phyloP scores from a whole-genome alignment of 2,888 invertebrate species.

The Pediacus dermestoides region DNA sequence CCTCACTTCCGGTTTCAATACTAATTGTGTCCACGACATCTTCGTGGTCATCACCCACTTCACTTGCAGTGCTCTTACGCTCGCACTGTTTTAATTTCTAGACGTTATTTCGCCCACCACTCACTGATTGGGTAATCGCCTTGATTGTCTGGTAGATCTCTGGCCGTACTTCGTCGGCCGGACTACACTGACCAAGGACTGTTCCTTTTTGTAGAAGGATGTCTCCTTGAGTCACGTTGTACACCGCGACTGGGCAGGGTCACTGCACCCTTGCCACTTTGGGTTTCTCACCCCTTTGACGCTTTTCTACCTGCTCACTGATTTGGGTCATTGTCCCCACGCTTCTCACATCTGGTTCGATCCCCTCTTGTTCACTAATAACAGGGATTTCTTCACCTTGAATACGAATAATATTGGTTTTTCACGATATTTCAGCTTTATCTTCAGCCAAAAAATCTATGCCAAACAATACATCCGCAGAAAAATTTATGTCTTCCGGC shows the following conservation, averaged over 20 bases:
- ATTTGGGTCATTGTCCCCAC: too few relatives aligned
- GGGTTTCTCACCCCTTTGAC: not conserved
- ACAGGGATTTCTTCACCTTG: not conserved
- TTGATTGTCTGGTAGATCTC: not conserved
- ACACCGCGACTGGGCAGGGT: not conserved
- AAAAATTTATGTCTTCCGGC: not conserved
- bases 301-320: not conserved
- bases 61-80: too few relatives aligned
- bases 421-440: not conserved
- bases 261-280: not conserved
- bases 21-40: not conserved
- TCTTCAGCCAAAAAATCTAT: not conserved
- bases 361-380: not conserved
- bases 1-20: conserved; percentile 1
- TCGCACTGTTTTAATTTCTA: too few relatives aligned
- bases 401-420: not conserved
- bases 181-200: conserved; percentile 2
- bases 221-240: not conserved
- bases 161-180: not conserved
- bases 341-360: not conserved
- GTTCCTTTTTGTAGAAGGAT: not conserved
- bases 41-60: not conserved
- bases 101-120: too few relatives aligned
- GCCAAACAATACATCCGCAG: not conserved
- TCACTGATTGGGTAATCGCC: too few relatives aligned